Percentiles rank a stretch among this genome's conserved stretches.
These are phyloP conservation scores for Entomobrya proxima DNA, from an alignment of 2,888 invertebrate genomes.

Conservation along the genomic window DNA sequence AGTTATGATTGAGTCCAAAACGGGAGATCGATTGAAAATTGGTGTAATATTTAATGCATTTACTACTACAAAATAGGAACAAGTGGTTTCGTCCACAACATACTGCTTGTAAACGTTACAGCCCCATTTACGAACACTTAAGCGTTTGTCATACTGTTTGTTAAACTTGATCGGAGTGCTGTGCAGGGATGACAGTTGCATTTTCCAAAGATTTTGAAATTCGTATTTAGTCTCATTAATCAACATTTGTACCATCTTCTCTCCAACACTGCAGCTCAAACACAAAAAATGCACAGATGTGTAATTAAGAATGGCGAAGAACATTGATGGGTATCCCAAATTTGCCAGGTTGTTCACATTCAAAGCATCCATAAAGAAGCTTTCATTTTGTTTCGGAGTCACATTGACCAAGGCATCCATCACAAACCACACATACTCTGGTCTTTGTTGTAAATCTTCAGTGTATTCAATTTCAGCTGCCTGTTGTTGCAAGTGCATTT, in stretches of 20 bases:
- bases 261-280: neutral
- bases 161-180: constrained; percentile 22
- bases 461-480: neutral
- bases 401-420: neutral
- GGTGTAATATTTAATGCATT: neutral
- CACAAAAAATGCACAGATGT: constrained; percentile 13
- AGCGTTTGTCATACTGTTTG: neutral
- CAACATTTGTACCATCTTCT: neutral
- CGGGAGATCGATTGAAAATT: neutral
- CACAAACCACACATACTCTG: constrained; percentile 26
- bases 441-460: constrained; percentile 10
- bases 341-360: neutral
- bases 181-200: neutral
- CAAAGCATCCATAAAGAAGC: neutral
- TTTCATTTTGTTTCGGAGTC: neutral
- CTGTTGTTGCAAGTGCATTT: constrained; percentile 4
- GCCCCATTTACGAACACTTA: neutral
- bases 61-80: neutral
- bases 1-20: neutral
- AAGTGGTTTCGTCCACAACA: neutral
- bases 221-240: neutral
- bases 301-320: constrained; percentile 5
- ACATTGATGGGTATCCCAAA: constrained; percentile 34
- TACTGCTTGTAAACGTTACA: constrained; percentile 53
- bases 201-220: neutral